Evolutionary conservation across 2,113 vertebrate species (phyloP).

Genomic region (Prunella himalayana): DNA sequence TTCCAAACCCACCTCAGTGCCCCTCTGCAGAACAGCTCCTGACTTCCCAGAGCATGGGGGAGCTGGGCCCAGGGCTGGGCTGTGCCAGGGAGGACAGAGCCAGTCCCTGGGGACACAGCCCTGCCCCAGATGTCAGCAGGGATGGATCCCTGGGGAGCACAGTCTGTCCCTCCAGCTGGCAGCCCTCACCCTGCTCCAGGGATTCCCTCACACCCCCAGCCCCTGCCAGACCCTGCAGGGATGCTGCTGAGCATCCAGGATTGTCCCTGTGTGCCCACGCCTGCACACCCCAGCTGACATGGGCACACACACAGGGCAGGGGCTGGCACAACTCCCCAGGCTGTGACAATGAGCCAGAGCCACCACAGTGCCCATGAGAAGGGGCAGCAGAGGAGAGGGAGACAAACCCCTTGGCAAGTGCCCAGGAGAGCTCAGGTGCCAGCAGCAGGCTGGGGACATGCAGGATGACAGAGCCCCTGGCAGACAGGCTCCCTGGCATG

Average conservation of each 20-base stretch:
- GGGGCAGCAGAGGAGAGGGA: not conserved
- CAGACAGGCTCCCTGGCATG: not conserved
- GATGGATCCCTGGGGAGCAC: not conserved
- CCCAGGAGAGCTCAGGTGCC: not conserved
- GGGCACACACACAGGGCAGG: not conserved
- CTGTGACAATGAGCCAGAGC: not conserved
- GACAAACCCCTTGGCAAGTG: not conserved
- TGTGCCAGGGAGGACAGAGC: not conserved
- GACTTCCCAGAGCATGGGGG: rapidly evolving
- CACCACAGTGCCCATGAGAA: not conserved
- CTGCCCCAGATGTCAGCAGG: not conserved
- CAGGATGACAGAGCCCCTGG: too few species aligned
- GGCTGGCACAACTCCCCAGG: not conserved
- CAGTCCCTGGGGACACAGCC: not conserved
- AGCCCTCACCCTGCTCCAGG: not conserved
- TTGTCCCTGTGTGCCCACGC: too few species aligned
- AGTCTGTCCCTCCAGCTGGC: not conserved
- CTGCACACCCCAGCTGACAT: rapidly evolving
- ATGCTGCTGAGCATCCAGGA: rapidly evolving
- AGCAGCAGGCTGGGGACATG: not conserved
- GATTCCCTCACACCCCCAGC: not conserved
- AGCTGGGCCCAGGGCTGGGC: rapidly evolving
- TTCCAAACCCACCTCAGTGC: not conserved
- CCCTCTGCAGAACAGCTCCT: not conserved
- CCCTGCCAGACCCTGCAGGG: not conserved